These are phyloP conservation scores for Ahaetulla prasina DNA, from an alignment of 2,113 vertebrate species.

Conservation along the genomic window DNA sequence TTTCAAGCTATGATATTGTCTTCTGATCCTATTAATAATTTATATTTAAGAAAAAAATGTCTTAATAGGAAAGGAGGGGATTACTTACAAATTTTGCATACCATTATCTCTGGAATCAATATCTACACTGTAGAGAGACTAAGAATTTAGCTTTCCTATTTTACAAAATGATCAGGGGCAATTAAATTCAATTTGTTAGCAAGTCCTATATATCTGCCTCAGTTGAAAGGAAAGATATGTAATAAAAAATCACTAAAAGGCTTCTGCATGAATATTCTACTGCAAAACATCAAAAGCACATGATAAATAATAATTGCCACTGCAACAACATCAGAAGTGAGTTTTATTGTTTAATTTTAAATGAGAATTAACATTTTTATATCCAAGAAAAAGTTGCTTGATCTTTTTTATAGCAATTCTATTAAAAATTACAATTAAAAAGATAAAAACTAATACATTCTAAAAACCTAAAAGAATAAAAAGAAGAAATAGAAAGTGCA, in stretches of 20 bases:
- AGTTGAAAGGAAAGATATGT: background rate
- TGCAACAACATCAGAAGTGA: conserved; percentile 4
- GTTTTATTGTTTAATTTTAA: background rate
- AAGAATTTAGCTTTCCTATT: background rate
- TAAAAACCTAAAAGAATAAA: background rate
- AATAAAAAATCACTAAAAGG: background rate
- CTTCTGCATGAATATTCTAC: background rate
- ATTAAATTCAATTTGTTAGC: background rate
- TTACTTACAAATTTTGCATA: background rate
- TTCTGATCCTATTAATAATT: background rate
- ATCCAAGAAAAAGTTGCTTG: background rate
- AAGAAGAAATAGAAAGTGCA: background rate
- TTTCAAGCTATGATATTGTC: background rate
- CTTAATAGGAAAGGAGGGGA: background rate
- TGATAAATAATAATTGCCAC: background rate
- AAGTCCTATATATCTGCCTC: background rate
- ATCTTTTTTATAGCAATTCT: background rate
- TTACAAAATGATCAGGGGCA: background rate
- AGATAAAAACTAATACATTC: background rate
- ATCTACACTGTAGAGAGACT: background rate
- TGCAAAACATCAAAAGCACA: background rate
- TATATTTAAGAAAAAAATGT: background rate
- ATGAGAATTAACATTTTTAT: background rate
- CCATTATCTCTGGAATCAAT: background rate
- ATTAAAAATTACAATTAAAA: background rate